Percentiles rank a stretch among this genome's conserved stretches.
These are phyloP conservation scores for Camptogramma bilineatum DNA, from an alignment of 2,888 invertebrate genomes.

Conservation along the genomic window DNA sequence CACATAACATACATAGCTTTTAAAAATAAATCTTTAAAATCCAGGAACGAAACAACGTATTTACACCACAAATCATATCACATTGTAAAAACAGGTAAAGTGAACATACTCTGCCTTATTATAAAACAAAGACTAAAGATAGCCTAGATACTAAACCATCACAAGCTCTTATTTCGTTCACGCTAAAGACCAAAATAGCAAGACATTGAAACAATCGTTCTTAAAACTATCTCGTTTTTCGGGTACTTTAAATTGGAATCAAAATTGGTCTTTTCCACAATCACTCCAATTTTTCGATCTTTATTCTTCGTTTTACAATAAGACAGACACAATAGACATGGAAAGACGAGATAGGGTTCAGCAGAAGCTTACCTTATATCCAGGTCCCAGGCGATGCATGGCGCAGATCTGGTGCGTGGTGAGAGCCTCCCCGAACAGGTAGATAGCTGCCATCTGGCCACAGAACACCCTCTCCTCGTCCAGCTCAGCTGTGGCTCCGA, in stretches of 20 bases:
- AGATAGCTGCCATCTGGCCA: conserved; percentile 99
- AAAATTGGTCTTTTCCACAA: too few species aligned
- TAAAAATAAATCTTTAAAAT: not conserved
- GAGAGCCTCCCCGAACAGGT: conserved; percentile 98
- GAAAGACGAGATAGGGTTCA: too few species aligned
- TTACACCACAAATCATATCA: not conserved
- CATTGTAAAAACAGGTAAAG: not conserved
- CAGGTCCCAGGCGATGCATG: conserved; percentile 98
- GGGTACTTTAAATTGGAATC: too few species aligned
- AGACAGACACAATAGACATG: too few species aligned
- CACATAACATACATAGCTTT: not conserved
- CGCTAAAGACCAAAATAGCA: too few species aligned
- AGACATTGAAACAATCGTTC: too few species aligned
- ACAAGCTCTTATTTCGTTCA: not conserved
- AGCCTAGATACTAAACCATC: not conserved
- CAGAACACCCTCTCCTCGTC: conserved; percentile 99
- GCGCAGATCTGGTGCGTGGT: conserved; percentile 99
- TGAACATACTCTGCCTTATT: not conserved
- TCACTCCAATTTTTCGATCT: too few species aligned
- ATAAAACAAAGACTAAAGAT: not conserved
- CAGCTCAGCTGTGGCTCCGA: conserved; percentile 98
- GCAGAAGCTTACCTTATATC: conserved; percentile 93
- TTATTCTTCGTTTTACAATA: too few species aligned
- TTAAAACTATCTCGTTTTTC: too few species aligned
- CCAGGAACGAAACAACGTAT: not conserved